Base-by-base conservation (phyloP, 2,888 invertebrate species). In the Nemotelus pantherinus region DNA sequence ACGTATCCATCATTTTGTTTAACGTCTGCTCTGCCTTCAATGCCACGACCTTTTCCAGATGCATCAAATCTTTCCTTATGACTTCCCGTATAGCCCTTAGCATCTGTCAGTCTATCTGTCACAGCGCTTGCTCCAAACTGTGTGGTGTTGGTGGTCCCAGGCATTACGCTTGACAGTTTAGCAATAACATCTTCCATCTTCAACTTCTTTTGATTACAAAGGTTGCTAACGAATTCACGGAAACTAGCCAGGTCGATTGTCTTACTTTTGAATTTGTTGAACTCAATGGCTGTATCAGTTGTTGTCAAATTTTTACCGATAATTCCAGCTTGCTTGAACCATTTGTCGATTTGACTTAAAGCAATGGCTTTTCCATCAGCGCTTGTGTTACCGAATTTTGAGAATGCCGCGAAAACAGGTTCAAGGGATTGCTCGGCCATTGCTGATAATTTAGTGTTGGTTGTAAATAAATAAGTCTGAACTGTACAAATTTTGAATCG, bases 41-140 rank as follows among this genome's bases (percentile, higher is more conserved):
- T 90, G 0, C 92, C 92, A 85, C 90, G 91, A 5, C 92, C 92
- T 85, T 91, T 92, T 6, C 92, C 93, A 43, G 86, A 84, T 77
- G 90, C 90, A 83, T 92, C 92, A 82, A 92, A 93, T 44, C 94
- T 90, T 82, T 93, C 92, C 83, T 91, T 93, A 85, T 93, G 93
- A 2, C 93, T 92, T 75, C 94, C 94, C 0, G 94, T 94, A 86
- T 94, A 94, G 84, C 93, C 94, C 81, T 90, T 91, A 4, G 92
- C 90, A 85, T 94, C 94, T 0, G 94, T 94, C 80, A 94, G 85
- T 79, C 94, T 89, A 81, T 93, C 93, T 41, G 92, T 72, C 45
- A 45, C 78, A 5, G 53, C 67, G 3, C 47, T 43, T 10, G 45
- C 3, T 7, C 3, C 53, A 39, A 48, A 25, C 48, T 48, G 63